Base-by-base conservation (phyloP, 2,888 invertebrate genomes). In the Drosophila setosimentum region DNA sequence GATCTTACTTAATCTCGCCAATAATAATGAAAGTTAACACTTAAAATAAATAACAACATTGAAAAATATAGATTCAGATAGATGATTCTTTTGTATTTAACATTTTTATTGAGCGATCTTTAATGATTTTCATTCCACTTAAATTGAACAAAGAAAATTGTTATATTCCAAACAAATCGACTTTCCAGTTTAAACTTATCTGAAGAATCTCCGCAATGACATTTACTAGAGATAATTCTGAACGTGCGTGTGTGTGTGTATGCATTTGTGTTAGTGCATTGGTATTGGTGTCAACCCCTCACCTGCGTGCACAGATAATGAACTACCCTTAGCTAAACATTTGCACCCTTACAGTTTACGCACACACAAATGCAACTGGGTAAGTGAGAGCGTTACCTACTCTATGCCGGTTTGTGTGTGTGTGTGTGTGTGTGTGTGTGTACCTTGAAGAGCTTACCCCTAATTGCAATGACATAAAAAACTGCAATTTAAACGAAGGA, bases 401-500 rank as follows among this genome's bases (percentile, higher is more conserved):
- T 37, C 60, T 66, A 24, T 7, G 49, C n/a, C n/a, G 40, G 60
- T 51, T 29, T 49, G 42, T 32, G n/a, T 32, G 32, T 30, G 24
- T 68, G 51, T 58, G 33, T 68, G 16, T 45, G 35, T 40, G 18
- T 60, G 57, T 40, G 58, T 49, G 66, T 53, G 51, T 62, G 54
- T 62, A 67, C 57, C 68, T 73, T 58, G 57, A 60, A 79, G 68
- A 64, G 85, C 76, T 90, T 87, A 91, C 91, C 90, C 90, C 90
- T 91, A 91, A 91, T 91, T 91, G 91, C 87, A 84, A 78, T 64
- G 76, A 78, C 87, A 89, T 91, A 90, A 91, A 90, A 90, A 89
- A 83, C 65, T 89, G 88, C 89, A 84, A 90, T 91, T 89, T 77
- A 75, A 82, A 53, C 85, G 90, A 92, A 91, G 92, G 91, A 91